Evolutionary conservation across 2,797 vertebrate species (phyloP), one percentile per base, ranked within the genome.

Genomic region (Acrocephalus scirpaceus): DNA sequence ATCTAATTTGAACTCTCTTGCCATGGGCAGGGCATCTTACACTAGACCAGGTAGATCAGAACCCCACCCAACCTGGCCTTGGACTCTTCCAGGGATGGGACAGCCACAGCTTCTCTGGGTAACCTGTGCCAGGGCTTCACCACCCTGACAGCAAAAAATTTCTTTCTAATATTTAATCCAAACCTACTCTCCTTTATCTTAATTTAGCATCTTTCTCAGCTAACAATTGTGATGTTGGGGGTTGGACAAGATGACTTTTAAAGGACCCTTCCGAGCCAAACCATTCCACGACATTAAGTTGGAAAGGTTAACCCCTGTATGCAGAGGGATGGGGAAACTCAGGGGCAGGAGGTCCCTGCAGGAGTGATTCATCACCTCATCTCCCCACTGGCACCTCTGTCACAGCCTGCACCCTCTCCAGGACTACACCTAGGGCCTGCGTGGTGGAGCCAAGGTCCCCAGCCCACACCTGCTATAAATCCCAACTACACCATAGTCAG

Each of bases 401-500:
- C 16, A 7, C 22, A 85, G 50, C 44, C 58, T 10, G 6, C 18
- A 42, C 2, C 50, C 45, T 15, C 61, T 70, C 32, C 38, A 54
- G 54, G 13, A 54, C 26, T 18, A 17, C 20, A 21, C 5, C 40
- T 22, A 16, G 23, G 16, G 16, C 5, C 22, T 27, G 18, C 2
- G 1, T 22, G 42, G 12, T 47, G 16, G 17, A 82, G n/a, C 34
- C 51, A 44, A 69, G 32, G 11, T 60, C 17, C 56, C 53, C 64
- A 70, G 3, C 77, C 61, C 7, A 47, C 12, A 22, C 9, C 38
- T 19, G 11, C 19, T 21, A 14, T 32, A 26, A 45, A 48, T 5
- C 40, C 19, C 38, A 29, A 5, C 14, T 14, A 30, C 72, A 44
- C 38, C 2, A 0, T 1, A 5, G 19, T 26, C 62, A 8, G 16